A percentile compares a stretch with the other conserved stretches of the same genome.
These are phyloP conservation scores for Centropus bengalensis DNA, from an alignment of 2,113 vertebrate species.

Conservation along the genomic window DNA sequence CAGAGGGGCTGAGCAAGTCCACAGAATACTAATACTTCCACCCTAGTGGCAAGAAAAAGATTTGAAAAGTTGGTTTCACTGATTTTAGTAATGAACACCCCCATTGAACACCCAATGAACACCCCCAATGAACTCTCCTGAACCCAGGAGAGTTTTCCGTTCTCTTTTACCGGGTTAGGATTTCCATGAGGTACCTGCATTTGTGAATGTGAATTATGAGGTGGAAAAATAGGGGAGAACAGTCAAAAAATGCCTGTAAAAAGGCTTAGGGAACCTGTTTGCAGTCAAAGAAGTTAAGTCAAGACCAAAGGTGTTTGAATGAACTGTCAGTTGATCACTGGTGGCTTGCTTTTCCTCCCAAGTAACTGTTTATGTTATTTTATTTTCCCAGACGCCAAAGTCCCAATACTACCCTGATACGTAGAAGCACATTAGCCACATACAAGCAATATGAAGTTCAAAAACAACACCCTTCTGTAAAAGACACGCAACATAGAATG, in stretches of 20 bases:
- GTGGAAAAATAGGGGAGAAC: neutral
- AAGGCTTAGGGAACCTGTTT: neutral
- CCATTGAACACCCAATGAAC: neutral
- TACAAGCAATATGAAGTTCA: neutral
- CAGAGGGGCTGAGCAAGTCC: neutral
- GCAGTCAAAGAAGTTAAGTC: neutral
- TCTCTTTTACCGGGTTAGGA: neutral
- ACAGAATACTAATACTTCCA: neutral
- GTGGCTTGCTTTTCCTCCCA: neutral
- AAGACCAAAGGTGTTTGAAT: neutral
- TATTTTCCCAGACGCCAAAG: neutral
- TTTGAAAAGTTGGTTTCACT: neutral
- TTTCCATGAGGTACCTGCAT: neutral
- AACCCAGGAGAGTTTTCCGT: neutral
- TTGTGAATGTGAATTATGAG: neutral
- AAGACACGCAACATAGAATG: neutral
- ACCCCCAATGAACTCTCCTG: too few relatives aligned
- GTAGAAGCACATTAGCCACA: neutral
- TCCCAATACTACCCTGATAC: neutral
- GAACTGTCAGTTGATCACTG: neutral
- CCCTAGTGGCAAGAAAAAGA: neutral
- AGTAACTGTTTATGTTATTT: neutral
- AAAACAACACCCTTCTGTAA: neutral
- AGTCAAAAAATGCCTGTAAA: neutral
- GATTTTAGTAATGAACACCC: neutral